phyloP scores from a whole-genome alignment of 2,113 vertebrate genomes.

The Chloropsis cyanopogon region DNA sequence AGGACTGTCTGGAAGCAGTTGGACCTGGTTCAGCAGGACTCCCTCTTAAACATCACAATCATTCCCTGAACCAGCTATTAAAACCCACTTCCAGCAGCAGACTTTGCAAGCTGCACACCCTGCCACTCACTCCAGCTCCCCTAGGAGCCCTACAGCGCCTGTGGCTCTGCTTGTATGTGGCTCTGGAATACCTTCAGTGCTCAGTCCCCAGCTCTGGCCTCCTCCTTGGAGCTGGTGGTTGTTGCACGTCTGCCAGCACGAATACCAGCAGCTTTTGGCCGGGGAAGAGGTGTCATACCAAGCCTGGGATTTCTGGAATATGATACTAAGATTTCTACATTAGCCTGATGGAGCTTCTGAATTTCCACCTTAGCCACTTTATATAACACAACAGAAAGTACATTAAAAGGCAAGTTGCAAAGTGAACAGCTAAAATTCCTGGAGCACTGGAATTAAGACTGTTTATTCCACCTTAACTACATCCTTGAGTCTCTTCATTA shows the following conservation, averaged over 20 bases:
- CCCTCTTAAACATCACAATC: background rate
- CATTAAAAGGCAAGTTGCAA: background rate
- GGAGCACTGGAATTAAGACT: background rate
- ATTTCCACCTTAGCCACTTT: background rate
- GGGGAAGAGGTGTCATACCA: conserved; percentile 5
- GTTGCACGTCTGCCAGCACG: conserved; percentile 1
- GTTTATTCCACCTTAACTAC: background rate
- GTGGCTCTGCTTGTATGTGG: background rate
- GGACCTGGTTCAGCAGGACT: background rate
- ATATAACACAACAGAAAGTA: background rate
- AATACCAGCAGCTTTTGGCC: background rate
- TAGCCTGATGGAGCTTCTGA: background rate
- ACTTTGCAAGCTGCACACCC: background rate
- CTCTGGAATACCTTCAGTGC: background rate
- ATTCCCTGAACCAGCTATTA: background rate
- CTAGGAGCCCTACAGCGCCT: background rate
- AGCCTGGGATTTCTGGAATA: conserved; percentile 21
- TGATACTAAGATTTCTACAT: background rate
- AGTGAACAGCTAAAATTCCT: background rate
- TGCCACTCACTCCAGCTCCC: background rate
- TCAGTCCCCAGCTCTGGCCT: conserved; percentile 20
- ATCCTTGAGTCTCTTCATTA: background rate
- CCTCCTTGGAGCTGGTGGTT: background rate
- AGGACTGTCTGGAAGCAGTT: background rate
- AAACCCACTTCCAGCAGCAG: background rate